Base-by-base conservation (phyloP, 1,140 invertebrate genomes). In the Hypothenemus hampei region DNA sequence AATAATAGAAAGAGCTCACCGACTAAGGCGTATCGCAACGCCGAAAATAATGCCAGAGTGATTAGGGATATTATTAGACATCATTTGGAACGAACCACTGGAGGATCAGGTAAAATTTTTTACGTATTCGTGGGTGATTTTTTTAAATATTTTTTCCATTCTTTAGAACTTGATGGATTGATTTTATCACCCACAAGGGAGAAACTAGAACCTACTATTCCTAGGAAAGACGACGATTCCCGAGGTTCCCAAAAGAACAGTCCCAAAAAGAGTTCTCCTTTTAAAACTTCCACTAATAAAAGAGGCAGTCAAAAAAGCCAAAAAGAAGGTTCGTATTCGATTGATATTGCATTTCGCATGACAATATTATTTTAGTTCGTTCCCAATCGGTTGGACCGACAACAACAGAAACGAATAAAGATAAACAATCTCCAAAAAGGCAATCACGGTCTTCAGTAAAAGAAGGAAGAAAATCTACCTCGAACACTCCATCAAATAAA, bases 1-100 rank as follows among this genome's bases (percentile, higher is more conserved):
- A 87, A 86, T 69, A 87, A 86, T 63, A 86, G 85, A 61, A 88
- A 89, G 69, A 83, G 78, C 11, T 80, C 77, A 20, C 83, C 84
- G 29, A 82, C 81, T 64, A 85, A 84, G 71, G 67, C 69, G 46
- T 69, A 67, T 69, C 73, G 65, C 65, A 73, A 72, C 56, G 64
- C 66, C 53, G 69, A 74, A 68, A 71, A 75, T 69, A 75, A 73
- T 66, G 73, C 74, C 62, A 71, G 70, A 64, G 67, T 68, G 53
- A 63, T 74, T 68, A 67, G 72, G 64, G 75, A 72, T 59, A 74
- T 83, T 69, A 79, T 84, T 60, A 78, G 82, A 58, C 83, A 85
- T 73, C 82, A 85, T 68, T 74, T 85, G 59, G 82, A 84, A 73
- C 75, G 82, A 65, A 84, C 83, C 36, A 84, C 81, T 49, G 82